Conservation (phyloP, 2,113 vertebrate species). For the Toxotes jaculatrix region DNA sequence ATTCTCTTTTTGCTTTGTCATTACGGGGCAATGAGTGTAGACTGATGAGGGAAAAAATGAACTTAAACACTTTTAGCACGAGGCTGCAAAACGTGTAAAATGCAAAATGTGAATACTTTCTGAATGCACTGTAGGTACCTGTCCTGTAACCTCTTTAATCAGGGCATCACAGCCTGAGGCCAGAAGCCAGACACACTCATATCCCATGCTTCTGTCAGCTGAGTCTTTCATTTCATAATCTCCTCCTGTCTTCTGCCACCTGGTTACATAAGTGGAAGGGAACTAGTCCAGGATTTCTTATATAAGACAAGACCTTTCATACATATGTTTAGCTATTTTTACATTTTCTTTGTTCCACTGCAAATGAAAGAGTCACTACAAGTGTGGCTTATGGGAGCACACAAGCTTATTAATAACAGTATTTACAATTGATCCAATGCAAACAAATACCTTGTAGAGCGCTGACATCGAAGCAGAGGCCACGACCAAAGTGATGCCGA, state of each 20-base stretch:
- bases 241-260: constrained; percentile 46
- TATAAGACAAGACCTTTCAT: constrained; percentile 19
- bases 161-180: constrained; percentile 36
- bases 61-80: no score
- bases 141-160: constrained; percentile 42
- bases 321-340: constrained; percentile 8
- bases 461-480: constrained; percentile 95
- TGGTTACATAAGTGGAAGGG: constrained; percentile 38
- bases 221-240: constrained; percentile 51
- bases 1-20: no score
- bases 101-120: no score
- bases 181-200: neutral
- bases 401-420: neutral
- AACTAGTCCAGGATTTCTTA: constrained; percentile 35
- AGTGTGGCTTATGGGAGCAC: neutral
- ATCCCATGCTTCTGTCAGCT: constrained; percentile 38
- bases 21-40: no score
- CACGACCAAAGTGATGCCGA: constrained; percentile 95
- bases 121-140: constrained; percentile 46
- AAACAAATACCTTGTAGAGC: constrained; percentile 92
- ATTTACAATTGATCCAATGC: neutral
- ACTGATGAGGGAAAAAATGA: no score
- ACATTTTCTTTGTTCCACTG: neutral
- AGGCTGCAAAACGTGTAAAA: no score
- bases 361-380: neutral